Evolutionary conservation across 2,888 invertebrate genomes (phyloP), one percentile per base, ranked within the genome.

Genomic region (Neocrepidodera transversa): DNA sequence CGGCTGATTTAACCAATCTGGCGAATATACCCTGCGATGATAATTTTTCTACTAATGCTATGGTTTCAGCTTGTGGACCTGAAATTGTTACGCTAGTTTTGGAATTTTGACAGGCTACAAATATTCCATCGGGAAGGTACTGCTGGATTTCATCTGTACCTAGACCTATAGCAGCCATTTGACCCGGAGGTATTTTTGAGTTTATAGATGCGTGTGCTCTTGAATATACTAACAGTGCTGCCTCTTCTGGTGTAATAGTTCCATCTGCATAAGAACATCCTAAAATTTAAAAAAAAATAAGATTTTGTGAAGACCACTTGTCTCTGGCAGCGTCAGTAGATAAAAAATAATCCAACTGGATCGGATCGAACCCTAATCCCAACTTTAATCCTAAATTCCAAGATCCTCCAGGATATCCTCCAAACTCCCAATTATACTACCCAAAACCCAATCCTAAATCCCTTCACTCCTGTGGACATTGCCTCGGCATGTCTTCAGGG

Each of bases 1-100:
- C 90, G 55, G 90, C 87, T 73, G 90, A 89, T 3, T 89, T 86
- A 0, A 95, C 91, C 71, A 89, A 87, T 64, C 86, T 87, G 0
- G 91, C 91, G 71, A 92, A 92, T 50, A 92, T 83, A 0, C 86
- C 87, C 66, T 90, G 85, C 0, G 82, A 80, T 61, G 87, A 83
- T 17, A 93, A 77, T 62, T 87, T 81, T 1, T 82, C 83, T 0
- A 92, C 87, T 73, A 92, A 91, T 43, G 72, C 77, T 67, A 83
- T 81, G 74, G 93, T 86, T 42, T 85, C 81, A 2, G 87, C 87
- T 28, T 85, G 84, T 0, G 93, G 93, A 0, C 96, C 97, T 1
- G 95, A 95, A 68, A 97, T 88, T n/a, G 95, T 95, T 52, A 92
- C 89, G 42, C 91, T 93, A 70, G 93, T 91, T 0, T 86, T 83